A percentile compares a stretch with the other conserved stretches of the same genome.
Evolutionary conservation across 2,888 invertebrate species (phyloP).

Genomic region (Corythucha ciliata): DNA sequence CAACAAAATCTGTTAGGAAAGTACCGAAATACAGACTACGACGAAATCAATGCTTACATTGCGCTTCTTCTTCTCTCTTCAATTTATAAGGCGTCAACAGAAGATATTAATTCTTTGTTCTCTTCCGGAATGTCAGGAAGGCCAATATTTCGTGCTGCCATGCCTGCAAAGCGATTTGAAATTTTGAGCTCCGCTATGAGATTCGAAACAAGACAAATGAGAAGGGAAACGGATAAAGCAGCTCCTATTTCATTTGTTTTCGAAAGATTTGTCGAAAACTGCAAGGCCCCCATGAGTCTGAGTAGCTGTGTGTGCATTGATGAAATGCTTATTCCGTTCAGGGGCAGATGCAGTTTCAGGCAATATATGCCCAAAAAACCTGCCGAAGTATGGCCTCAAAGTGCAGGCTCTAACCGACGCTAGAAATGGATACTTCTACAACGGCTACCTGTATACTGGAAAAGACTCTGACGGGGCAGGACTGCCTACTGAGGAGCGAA

Average conservation of each 20-base stretch:
- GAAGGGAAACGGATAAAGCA: constrained; percentile 1
- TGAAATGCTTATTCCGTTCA: constrained; percentile 27
- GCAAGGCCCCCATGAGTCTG: constrained; percentile 15
- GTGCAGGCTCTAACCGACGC: constrained; percentile 34
- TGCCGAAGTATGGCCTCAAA: constrained; percentile 36
- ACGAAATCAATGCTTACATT: not conserved
- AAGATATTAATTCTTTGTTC: constrained; percentile 3
- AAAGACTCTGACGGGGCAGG: constrained; percentile 36
- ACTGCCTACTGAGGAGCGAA: constrained; percentile 34
- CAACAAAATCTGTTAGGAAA: too few species aligned
- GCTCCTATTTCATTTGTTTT: constrained; percentile 26
- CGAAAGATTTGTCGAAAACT: constrained; percentile 22
- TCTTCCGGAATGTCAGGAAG: constrained; percentile 4
- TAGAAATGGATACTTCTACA: constrained; percentile 32
- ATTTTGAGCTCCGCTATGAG: constrained; percentile 10
- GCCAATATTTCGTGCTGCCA: constrained; percentile 17
- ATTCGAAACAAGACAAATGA: constrained; percentile 17
- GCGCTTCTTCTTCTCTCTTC: constrained; percentile 8
- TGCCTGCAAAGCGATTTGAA: constrained; percentile 10
- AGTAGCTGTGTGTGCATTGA: constrained; percentile 23
- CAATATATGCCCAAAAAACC: constrained; percentile 32
- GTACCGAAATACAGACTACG: not conserved
- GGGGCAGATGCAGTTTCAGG: constrained; percentile 22
- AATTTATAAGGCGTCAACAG: constrained; percentile 18
- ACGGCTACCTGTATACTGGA: constrained; percentile 36